Base-by-base conservation (phyloP, 2,797 vertebrate genomes). In the Sebastes trivittatus region DNA sequence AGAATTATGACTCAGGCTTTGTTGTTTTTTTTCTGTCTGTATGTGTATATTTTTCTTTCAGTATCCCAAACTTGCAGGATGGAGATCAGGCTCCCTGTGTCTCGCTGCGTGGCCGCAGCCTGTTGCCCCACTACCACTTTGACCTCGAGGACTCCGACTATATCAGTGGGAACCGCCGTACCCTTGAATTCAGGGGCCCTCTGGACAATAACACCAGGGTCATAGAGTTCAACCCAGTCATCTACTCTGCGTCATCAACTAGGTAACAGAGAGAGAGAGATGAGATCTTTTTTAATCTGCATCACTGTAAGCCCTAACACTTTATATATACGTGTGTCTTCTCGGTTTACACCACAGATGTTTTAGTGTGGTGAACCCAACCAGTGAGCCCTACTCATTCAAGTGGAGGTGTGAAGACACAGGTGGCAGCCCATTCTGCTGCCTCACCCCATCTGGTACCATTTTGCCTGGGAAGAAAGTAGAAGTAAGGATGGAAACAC, bases 321-420 rank as follows among this genome's bases (percentile, higher is more conserved):
- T 25, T n/a, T 68, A 6, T 80, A 5, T 59, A 13, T 52, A 30
- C 5, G 14, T 34, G 1, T 62, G 11, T 86, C 52, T 42, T 80
- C 11, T 58, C 8, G 30, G 25, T 68, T 72, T 38, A 59, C 52
- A 68, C 20, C 60, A 16, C 91, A 99, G 98, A 91, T 90, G 88
- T 66, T 98, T 99, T 67, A 90, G 69, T 27, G 93, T 97, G 66
- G 52, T 97, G 87, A 99, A 99, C 92, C 97, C 97, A 8, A 98
- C 97, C 71, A 92, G 74, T 56, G 92, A 87, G 8, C n/a, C 86
- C 0, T 98, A 96, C 78, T 95, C 95, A 62, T 98, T 97, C 85
- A 92, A 83, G 36, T 98, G 98, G 98, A 93, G 54, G 78, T 96
- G 96, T 89, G 95, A 97, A 46, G 96, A 96, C 63, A 38, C 32